Conservation (phyloP, 2,888 invertebrate species). For the Chloromyia formosa region DNA sequence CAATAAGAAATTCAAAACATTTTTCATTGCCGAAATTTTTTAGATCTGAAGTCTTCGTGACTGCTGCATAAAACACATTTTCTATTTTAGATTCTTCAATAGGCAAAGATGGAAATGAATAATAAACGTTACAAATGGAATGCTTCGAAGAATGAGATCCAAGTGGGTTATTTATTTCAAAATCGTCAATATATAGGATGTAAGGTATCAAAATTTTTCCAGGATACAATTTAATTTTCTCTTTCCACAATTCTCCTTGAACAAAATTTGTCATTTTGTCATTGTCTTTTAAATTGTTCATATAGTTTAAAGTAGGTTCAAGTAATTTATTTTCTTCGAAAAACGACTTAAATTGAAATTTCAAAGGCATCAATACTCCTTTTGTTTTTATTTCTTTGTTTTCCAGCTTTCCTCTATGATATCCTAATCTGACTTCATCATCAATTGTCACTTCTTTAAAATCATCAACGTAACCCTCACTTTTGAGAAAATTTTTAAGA, state of each 20-base stretch:
- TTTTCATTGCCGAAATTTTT: constrained; percentile 52
- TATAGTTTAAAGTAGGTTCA: not conserved
- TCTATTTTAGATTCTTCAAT: constrained; percentile 42
- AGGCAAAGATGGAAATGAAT: constrained; percentile 11
- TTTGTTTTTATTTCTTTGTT: not conserved
- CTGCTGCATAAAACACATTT: constrained; percentile 53
- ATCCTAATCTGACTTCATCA: not conserved
- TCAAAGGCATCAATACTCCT: not conserved
- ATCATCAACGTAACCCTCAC: not conserved
- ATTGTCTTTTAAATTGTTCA: too few species aligned
- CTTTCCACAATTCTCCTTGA: not conserved
- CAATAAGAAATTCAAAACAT: constrained; percentile 52
- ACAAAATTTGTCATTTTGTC: too few species aligned
- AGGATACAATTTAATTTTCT: not conserved
- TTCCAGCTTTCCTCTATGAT: too few species aligned
- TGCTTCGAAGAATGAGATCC: not conserved
- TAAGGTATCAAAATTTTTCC: constrained; percentile 1
- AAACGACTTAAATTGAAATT: constrained; percentile 44
- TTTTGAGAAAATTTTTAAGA: not conserved
- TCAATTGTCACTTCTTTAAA: not conserved
- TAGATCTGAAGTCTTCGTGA: constrained; percentile 53
- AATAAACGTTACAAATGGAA: constrained; percentile 10
- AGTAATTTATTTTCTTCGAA: constrained; percentile 45
- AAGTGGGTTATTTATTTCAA: constrained; percentile 34
- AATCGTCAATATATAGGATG: constrained; percentile 31